Evolutionary conservation across 92 coral and sea anemone genomes (phyloP).

Genomic region (Phenganax marumi): DNA sequence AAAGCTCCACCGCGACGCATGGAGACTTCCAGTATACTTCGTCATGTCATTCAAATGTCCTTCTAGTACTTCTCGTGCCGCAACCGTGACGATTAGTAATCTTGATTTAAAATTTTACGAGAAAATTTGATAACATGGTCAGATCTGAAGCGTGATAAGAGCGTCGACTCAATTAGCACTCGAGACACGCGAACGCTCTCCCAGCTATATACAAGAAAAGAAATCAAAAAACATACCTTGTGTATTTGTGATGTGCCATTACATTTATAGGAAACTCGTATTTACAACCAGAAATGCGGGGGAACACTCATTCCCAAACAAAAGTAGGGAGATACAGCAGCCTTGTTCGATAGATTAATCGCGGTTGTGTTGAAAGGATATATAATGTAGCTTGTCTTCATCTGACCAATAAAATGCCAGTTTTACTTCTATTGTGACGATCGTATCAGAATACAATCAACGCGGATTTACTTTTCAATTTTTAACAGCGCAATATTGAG

Average conservation of each 20-base stretch:
- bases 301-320: not conserved
- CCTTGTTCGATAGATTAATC: not conserved
- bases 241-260: not conserved
- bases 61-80: no score
- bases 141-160: conserved; percentile 14
- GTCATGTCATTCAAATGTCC: no score
- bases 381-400: conserved; percentile 11
- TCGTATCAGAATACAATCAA: not conserved
- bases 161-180: conserved; percentile 8
- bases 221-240: not conserved
- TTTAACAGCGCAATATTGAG: not conserved
- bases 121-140: conserved; percentile 8
- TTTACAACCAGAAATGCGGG: not conserved
- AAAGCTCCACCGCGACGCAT: no score
- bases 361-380: conserved; percentile 6
- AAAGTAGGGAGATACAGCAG: not conserved
- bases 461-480: not conserved
- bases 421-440: conserved; percentile 7
- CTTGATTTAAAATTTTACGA: conserved; percentile 1
- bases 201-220: not conserved
- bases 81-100: not conserved
- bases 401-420: conserved; percentile 24
- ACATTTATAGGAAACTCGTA: conserved; percentile 1
- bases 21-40: no score
- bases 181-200: not conserved